Evolutionary conservation across 2,797 vertebrate genomes (phyloP), one percentile per base, ranked within the genome.

Genomic region (Lycodopsis pacificus): DNA sequence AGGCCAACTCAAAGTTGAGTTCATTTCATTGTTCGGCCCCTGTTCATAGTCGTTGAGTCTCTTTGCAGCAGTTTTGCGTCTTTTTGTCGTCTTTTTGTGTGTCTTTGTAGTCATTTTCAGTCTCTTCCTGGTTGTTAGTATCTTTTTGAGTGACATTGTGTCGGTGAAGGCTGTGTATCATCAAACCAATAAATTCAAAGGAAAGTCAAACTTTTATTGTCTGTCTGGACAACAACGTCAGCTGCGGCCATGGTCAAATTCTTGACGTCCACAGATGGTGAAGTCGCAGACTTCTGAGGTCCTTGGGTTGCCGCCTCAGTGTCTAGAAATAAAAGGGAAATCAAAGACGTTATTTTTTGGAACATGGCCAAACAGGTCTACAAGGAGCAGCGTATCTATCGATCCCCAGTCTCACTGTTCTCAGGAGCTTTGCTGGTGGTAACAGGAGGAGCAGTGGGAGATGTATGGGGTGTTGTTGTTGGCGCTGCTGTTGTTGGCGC

Each of bases 161-260:
- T 10, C n/a, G 49, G 10, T 53, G n/a, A 49, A 49, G 17, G 19
- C 46, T 49, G 27, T 49, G 44, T 22, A 7, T 63, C 46, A 63
- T 25, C 17, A 49, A 67, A 34, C 1, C 30, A 58, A 63, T 20
- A 13, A n/a, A 20, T 34, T 1, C 3, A 17, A 54, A 42, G 5
- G 5, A 46, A 53, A 63, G 6, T 19, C 42, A 36, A 17, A 79
- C 72, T 53, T 13, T 63, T 0, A 32, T 1, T 15, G 15, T 19
- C 0, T 0, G 0, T 2, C 8, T 0, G 4, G 11, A 0, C 0
- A 4, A 9, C n/a, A 42, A 0, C 2, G 17, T 4, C 0, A 56
- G 62, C 0, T 17, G 17, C 0, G 0, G 0, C 0, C 9, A n/a
- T n/a, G n/a, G 2, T 2, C 32, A 1, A 0, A 13, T 0, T 3